A percentile compares a stretch with the other conserved stretches of the same genome.
phyloP scores from a whole-genome alignment of 2,888 invertebrate species.

The Sesamia inferens region DNA sequence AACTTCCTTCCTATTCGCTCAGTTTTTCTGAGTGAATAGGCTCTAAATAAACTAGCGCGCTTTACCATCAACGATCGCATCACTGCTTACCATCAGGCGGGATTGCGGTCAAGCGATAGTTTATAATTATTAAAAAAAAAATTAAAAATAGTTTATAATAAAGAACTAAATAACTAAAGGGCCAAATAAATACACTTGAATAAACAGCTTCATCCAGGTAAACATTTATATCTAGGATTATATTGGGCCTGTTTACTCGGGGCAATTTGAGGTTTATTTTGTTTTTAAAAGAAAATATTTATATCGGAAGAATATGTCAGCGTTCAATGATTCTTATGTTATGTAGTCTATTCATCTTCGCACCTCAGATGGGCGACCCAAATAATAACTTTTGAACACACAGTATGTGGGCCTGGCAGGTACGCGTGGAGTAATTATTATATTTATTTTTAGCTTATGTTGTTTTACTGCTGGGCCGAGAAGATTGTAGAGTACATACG shows the following conservation, averaged over 20 bases:
- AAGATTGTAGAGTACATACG: too few species aligned
- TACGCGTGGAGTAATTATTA: neutral
- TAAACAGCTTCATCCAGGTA: constrained; percentile 19
- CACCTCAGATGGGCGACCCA: neutral
- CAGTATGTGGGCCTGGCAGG: neutral
- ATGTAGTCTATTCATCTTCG: neutral
- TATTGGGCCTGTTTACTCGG: constrained; percentile 25
- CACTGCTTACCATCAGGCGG: too few species aligned
- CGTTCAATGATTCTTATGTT: neutral
- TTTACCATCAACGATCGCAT: too few species aligned
- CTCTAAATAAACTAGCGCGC: too few species aligned
- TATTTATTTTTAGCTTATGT: neutral
- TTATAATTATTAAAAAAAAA: too few species aligned
- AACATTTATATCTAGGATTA: constrained; percentile 30
- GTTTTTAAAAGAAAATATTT: constrained; percentile 8
- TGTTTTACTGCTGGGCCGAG: neutral
- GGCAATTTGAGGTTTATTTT: constrained; percentile 19
- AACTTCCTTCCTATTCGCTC: too few species aligned
- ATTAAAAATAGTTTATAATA: too few species aligned
- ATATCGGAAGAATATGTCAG: constrained; percentile 13
- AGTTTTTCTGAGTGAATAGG: too few species aligned
- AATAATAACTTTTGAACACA: neutral
- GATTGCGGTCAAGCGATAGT: too few species aligned
- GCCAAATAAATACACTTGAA: constrained; percentile 24
- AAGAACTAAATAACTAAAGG: constrained; percentile 3